Percentiles rank a stretch among this genome's conserved stretches.
These are phyloP conservation scores for Eristalis pertinax DNA, from an alignment of 2,888 invertebrate species.

Conservation along the genomic window DNA sequence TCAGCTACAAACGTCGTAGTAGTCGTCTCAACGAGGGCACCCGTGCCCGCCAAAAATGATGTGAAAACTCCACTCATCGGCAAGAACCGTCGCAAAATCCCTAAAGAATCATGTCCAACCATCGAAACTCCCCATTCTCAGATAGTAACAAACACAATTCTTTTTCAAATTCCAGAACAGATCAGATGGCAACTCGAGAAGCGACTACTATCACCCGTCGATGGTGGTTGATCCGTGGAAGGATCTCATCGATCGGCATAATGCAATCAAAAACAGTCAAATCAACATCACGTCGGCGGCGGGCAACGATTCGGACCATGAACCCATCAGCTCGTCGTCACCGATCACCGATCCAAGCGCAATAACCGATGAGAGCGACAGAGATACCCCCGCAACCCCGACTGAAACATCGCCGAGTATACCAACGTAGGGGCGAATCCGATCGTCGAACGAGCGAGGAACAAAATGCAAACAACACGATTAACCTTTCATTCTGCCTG, in stretches of 20 bases:
- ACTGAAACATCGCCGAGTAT: constrained; percentile 9
- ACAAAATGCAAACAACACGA: not conserved
- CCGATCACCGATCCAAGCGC: not conserved
- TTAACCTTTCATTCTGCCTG: not conserved
- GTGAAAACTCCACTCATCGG: too few species aligned
- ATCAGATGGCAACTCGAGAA: constrained; percentile 25
- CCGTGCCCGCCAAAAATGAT: too few species aligned
- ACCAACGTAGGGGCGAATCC: constrained; percentile 1
- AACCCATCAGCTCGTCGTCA: not conserved
- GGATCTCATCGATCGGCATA: constrained; percentile 76
- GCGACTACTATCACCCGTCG: constrained; percentile 77
- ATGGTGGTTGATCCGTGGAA: constrained; percentile 80
- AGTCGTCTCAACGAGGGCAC: too few species aligned
- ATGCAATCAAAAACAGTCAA: constrained; percentile 75
- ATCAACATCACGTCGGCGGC: constrained; percentile 49
- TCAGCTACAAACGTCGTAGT: too few species aligned
- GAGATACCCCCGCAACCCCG: not conserved
- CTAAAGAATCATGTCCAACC: not conserved
- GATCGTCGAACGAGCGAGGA: not conserved
- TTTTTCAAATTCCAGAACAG: constrained; percentile 39
- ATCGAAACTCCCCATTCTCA: not conserved
- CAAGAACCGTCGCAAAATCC: not conserved
- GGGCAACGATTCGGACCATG: not conserved
- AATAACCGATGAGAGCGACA: not conserved
- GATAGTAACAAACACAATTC: not conserved